Conservation (phyloP, 2,797 vertebrate species). For the Myiotriccus ornatus region DNA sequence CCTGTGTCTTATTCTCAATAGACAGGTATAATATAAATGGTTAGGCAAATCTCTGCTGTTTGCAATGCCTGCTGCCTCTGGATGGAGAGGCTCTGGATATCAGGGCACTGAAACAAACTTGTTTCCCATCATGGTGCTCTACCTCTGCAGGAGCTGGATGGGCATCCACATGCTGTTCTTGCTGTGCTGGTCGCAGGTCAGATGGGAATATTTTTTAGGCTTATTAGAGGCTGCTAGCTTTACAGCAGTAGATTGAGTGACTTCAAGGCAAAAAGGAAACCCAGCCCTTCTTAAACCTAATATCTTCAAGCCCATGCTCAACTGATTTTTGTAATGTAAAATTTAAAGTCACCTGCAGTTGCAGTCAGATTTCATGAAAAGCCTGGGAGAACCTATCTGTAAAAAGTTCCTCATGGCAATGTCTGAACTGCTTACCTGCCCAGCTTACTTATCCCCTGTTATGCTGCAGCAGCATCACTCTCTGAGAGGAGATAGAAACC, state of each 20-base stretch:
- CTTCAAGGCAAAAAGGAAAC: neutral
- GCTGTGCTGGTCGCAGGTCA: neutral
- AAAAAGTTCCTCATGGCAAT: neutral
- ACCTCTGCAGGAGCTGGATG: neutral
- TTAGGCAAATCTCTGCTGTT: neutral
- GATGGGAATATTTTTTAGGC: neutral
- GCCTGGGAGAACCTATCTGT: neutral
- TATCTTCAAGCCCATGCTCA: neutral
- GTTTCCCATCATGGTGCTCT: neutral
- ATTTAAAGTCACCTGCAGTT: neutral
- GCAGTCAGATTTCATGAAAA: neutral
- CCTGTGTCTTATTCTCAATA: neutral
- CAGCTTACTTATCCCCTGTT: accelerated
- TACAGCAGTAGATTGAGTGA: neutral
- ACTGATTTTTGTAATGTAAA: neutral
- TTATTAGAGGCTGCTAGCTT: neutral
- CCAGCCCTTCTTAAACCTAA: neutral
- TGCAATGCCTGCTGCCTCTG: neutral
- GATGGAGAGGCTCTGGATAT: neutral
- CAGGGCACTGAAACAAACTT: neutral
- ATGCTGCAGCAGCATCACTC: neutral
- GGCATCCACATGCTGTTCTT: accelerated
- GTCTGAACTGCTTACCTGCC: neutral
- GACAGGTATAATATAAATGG: neutral
- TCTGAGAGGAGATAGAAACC: neutral